Conservation (phyloP, 1,140 invertebrate genomes). For the Diplogasteroides magnus region DNA sequence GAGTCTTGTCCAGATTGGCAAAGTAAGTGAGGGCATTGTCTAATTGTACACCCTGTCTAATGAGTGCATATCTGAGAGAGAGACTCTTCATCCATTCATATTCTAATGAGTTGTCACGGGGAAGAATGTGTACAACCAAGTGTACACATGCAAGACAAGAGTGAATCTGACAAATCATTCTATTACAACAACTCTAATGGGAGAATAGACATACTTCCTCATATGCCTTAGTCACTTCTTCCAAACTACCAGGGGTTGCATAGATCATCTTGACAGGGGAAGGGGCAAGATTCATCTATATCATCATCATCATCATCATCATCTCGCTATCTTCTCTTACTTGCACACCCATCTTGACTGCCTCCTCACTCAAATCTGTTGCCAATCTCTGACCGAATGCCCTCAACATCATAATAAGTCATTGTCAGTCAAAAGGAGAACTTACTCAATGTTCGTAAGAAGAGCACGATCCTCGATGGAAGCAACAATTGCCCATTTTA, state of each 20-base stretch:
- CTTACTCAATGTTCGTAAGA: neutral
- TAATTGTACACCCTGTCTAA: constrained; percentile 26
- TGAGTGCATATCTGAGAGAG: constrained; percentile 17
- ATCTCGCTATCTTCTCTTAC: neutral
- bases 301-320: no score
- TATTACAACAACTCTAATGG: no score
- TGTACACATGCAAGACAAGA: constrained; percentile 13
- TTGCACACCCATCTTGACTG: neutral
- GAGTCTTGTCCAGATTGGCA: neutral
- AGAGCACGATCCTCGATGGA: neutral
- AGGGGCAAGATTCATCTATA: no score
- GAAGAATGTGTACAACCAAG: constrained; percentile 30
- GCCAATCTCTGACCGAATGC: neutral
- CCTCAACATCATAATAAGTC: no score
- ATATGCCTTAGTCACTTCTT: no score
- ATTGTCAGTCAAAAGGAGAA: no score
- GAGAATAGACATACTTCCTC: no score
- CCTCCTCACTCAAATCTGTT: neutral
- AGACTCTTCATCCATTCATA: constrained; percentile 30
- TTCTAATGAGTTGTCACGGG: constrained; percentile 11
- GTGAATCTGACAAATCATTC: no score
- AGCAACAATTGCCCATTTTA: neutral
- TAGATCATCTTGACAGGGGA: no score
- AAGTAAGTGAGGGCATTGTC: constrained; percentile 27
- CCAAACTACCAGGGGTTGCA: no score